These are phyloP conservation scores for Macquaria ambigua DNA, from an alignment of 2,113 vertebrate species.

Conservation along the genomic window DNA sequence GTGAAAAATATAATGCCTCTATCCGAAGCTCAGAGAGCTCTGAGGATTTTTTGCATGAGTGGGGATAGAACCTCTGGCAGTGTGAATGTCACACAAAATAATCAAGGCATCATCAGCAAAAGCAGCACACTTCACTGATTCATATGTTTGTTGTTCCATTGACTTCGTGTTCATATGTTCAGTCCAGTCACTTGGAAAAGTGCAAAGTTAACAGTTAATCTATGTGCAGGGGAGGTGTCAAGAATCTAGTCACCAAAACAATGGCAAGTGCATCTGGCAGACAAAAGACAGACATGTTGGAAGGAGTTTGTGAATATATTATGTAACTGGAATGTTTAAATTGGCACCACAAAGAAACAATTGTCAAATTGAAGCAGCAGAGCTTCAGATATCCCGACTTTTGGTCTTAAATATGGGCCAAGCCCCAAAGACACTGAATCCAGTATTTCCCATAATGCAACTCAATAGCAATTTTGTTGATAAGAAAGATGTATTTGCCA, in stretches of 20 bases:
- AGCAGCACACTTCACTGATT: conserved; percentile 18
- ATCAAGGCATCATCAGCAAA: conserved; percentile 13
- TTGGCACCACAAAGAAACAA: no score
- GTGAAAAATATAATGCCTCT: neutral
- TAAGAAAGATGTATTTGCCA: no score
- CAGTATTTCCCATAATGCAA: no score
- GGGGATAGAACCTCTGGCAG: neutral
- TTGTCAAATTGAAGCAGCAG: no score
- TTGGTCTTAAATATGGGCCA: no score
- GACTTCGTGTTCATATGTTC: neutral
- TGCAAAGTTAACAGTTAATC: conserved; percentile 16
- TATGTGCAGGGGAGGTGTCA: neutral
- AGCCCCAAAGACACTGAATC: no score
- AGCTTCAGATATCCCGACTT: no score
- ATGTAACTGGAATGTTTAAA: no score
- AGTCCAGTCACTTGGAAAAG: conserved; percentile 19
- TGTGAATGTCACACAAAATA: neutral
- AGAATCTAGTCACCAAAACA: neutral
- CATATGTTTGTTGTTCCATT: conserved; percentile 8
- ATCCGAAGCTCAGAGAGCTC: neutral
- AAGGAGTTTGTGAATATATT: neutral
- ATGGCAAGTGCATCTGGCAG: neutral
- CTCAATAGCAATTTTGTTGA: no score
- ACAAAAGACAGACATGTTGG: no score
- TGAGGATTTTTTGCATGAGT: neutral